Conservation (phyloP, 2,113 vertebrate genomes). For the Canis aureus region DNA sequence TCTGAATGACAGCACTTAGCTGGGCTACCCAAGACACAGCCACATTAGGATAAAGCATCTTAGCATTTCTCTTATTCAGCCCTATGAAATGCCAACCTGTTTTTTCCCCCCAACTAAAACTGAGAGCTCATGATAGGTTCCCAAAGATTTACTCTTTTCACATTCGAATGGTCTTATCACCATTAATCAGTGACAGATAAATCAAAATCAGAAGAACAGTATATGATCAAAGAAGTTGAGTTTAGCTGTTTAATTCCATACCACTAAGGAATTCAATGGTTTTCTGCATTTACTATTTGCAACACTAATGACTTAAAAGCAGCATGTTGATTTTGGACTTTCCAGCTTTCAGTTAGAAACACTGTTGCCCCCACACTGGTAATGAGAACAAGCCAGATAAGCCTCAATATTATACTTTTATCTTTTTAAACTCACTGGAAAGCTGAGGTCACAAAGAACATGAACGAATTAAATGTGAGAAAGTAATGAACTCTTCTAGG, state of each 20-base stretch:
- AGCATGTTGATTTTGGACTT: background rate
- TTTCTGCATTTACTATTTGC: background rate
- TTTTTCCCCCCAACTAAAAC: background rate
- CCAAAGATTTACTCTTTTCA: background rate
- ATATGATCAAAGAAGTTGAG: background rate
- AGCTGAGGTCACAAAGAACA: background rate
- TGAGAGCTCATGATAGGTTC: background rate
- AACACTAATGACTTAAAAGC: background rate
- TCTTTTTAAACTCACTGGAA: background rate
- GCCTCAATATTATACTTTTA: background rate
- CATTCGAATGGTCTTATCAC: background rate
- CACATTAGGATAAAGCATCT: background rate
- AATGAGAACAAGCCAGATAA: background rate
- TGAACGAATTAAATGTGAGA: constrained; percentile 28
- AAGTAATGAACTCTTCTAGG: background rate
- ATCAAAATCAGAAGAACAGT: background rate
- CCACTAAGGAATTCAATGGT: background rate
- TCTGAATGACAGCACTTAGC: background rate
- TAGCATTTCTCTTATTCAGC: background rate
- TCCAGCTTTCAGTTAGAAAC: background rate
- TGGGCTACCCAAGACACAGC: background rate
- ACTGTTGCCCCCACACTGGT: background rate
- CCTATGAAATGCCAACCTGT: background rate
- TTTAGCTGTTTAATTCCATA: background rate
- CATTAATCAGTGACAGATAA: constrained; percentile 11